These are phyloP conservation scores for Sebastes wilsoni DNA, from an alignment of 2,797 vertebrate species.

Conservation along the genomic window DNA sequence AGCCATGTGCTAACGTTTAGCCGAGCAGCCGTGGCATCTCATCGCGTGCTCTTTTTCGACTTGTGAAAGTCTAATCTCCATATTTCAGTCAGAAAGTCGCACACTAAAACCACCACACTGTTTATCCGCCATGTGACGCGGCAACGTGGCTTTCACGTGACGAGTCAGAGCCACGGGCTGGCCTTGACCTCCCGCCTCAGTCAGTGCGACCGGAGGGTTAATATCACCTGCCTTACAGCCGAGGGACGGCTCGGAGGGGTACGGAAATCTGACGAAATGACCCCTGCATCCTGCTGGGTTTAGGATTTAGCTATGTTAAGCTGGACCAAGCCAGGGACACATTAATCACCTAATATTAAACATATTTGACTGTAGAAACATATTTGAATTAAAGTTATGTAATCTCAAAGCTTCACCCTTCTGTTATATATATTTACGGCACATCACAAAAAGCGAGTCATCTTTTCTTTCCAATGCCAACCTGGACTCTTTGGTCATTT, in stretches of 20 bases:
- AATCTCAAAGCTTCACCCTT: no score
- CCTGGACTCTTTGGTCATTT: constrained; percentile 5
- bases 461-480: not conserved
- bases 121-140: constrained; percentile 48
- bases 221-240: not conserved
- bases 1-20: constrained; percentile 30
- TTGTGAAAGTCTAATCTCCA: constrained; percentile 11
- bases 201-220: not conserved
- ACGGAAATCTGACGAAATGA: constrained; percentile 23
- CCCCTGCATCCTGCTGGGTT: not conserved
- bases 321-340: not conserved
- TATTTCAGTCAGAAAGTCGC: not conserved
- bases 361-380: no score
- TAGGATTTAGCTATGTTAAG: constrained; percentile 39
- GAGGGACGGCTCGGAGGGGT: constrained; percentile 40
- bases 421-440: no score
- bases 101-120: not conserved
- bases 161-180: not conserved
- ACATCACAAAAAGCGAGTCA: not conserved
- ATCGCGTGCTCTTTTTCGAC: not conserved
- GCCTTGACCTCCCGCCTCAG: constrained; percentile 16
- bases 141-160: constrained; percentile 57
- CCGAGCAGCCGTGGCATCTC: not conserved
- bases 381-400: no score
- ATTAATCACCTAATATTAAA: no score